Evolutionary conservation across 2,113 vertebrate species (phyloP).

Genomic region (Leptodactylus fuscus): DNA sequence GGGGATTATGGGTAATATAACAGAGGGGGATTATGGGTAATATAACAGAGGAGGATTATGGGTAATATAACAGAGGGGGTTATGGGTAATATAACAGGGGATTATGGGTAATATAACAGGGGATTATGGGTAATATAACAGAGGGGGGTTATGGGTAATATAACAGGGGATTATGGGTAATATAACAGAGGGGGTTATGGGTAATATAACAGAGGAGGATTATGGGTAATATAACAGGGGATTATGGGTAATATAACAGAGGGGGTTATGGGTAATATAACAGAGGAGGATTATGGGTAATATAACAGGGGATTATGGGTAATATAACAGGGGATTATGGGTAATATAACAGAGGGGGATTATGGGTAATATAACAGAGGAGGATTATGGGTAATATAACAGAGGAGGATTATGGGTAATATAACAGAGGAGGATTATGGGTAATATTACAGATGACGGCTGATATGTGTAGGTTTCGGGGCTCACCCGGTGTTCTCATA

Average conservation of each 20-base stretch:
- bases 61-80: too few relatives aligned
- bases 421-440: background rate
- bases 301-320: background rate
- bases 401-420: background rate
- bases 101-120: background rate
- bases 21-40: too few relatives aligned
- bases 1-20: too few relatives aligned
- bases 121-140: background rate
- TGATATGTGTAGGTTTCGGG: too few relatives aligned
- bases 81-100: background rate
- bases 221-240: too few relatives aligned
- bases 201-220: background rate
- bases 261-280: background rate
- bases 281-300: background rate
- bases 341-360: too few relatives aligned
- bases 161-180: background rate
- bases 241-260: too few relatives aligned
- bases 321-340: background rate
- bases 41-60: too few relatives aligned
- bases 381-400: too few relatives aligned
- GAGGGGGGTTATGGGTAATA: background rate
- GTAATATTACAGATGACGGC: background rate
- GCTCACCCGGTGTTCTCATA: conserved; percentile 88
- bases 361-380: too few relatives aligned
- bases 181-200: too few relatives aligned